Base-by-base conservation (phyloP, 2,113 vertebrate genomes). In the Benitochromis conjunctus region DNA sequence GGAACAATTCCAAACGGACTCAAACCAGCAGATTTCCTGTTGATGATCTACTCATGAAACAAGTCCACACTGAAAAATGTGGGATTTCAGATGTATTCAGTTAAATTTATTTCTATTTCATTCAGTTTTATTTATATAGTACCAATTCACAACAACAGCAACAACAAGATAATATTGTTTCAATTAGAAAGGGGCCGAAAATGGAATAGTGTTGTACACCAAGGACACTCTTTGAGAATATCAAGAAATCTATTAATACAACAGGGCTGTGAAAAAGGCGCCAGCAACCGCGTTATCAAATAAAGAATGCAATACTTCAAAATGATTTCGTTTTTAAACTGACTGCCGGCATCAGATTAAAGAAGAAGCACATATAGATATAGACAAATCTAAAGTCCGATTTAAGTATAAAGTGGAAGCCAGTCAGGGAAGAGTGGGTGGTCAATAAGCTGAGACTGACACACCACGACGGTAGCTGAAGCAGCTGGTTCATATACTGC, bases 351-450 rank as follows among this genome's bases (percentile, higher is more conserved):
- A 0, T 29, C 43, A 74, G 24, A 12, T 74, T 29, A 48, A 19
- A 74, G 16, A 48, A 74, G 24, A 74, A 74, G 2, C 0, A 41
- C 34, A 21, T 66, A 2, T 38, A 66, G 4, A 64, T 64, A 38
- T 38, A 0, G 4, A 6, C 0, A 66, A 64, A 64, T 64, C 2
- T 38, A 2, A 0, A 48, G 14, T 16, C 64, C 0, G 6, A 48
- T 74, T 48, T 48, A 48, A 48, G 0, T 74, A 0, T 0, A 48
- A 48, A 69, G n/a, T 0, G n/a, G 12, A 43, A 48, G 0, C 21
- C 0, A 18, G 1, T 29, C 0, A 74, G 0, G 0, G 3, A 18
- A 10, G 66, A 11, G 14, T 0, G 0, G 43, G 1, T 29, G 16
- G 69, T 48, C 24, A 31, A 16, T 1, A 2, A 71, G 66, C 66